Base-by-base conservation (phyloP, 2,888 invertebrate genomes). In the Drosophila affinis region DNA sequence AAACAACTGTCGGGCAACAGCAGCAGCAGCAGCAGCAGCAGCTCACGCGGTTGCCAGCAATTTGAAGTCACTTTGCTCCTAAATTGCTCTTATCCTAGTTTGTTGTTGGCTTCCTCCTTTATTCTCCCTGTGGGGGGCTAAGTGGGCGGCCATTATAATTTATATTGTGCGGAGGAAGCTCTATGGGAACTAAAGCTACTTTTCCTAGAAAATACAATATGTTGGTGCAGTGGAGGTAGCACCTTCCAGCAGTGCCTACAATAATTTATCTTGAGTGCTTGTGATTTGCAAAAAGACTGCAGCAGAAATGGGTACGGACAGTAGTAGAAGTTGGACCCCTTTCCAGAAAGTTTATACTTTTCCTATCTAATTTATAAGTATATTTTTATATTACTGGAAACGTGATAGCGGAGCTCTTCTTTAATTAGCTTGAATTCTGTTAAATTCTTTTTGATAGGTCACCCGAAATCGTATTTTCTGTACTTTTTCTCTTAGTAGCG, bases 71-170 rank as follows among this genome's bases (percentile, higher is more conserved):
- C 52, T 67, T 67, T 76, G 45, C 32, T 27, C n/a, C 32, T 47
- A 68, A 65, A 82, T 82, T 85, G 63, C 88, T 86, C 71, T 73
- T 82, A 77, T 67, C 59, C 60, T 72, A 57, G 34, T 39, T 29
- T 29, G 14, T 29, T 71, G 69, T 57, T 63, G 54, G 21, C 24
- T 34, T n/a, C 21, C 9, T 34, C 7, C 54, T 44, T 54, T 54
- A 58, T 48, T 39, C 53, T 70, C 21, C 12, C 17, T 9, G 7
- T 24, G 39, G 32, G 65, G 9, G 65, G 44, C 9, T n/a, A 34
- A 34, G 47, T 18, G 47, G 51, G 18, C 17, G 46, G 21, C 21
- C 34, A 17, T 46, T 57, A 58, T 52, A 29, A 70, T 54, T 44
- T 72, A 55, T 72, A 46, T 63, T 56, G 44, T 0, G 10, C 34